phyloP scores from a whole-genome alignment of 2,888 invertebrate genomes.

The Mechanitis messenoides region DNA sequence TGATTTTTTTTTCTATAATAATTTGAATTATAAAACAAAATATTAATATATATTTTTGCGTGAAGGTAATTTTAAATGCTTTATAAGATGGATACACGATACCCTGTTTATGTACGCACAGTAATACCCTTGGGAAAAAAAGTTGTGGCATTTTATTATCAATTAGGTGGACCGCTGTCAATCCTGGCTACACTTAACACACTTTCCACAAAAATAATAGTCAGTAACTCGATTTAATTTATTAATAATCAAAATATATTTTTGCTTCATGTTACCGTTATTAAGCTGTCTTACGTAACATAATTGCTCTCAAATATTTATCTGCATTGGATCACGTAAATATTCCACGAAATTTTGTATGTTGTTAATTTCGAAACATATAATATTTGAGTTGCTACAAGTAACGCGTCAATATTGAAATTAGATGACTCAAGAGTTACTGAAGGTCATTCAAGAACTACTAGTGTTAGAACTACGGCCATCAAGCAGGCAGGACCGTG shows the following conservation, averaged over 20 bases:
- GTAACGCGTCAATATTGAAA: slow-evolving; percentile 27
- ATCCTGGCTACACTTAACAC: slow-evolving; percentile 24
- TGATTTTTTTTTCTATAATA: too few relatives aligned
- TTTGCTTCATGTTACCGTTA: too few relatives aligned
- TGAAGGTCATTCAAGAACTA: slow-evolving; percentile 24
- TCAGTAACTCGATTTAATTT: too few relatives aligned
- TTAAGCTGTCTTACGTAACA: too few relatives aligned
- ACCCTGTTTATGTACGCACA: background rate
- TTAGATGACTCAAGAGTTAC: slow-evolving; percentile 23
- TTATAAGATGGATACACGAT: background rate
- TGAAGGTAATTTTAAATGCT: too few relatives aligned
- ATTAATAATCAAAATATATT: too few relatives aligned
- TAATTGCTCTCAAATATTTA: slow-evolving; percentile 5
- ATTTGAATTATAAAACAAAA: too few relatives aligned
- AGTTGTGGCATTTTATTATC: slow-evolving; percentile 20
- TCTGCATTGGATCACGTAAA: background rate
- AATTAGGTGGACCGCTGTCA: slow-evolving; percentile 26
- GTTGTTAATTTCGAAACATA: slow-evolving; percentile 15
- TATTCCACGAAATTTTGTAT: slow-evolving; percentile 8
- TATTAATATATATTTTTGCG: too few relatives aligned
- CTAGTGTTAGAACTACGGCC: slow-evolving; percentile 20
- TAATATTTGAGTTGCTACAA: slow-evolving; percentile 23
- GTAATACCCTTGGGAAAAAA: slow-evolving; percentile 12
- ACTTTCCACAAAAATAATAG: slow-evolving; percentile 3
- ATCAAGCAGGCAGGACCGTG: slow-evolving; percentile 16